A percentile compares a stretch with the other conserved stretches of the same genome.
Evolutionary conservation across 2,113 vertebrate genomes (phyloP).

Genomic region (Calcarius ornatus): DNA sequence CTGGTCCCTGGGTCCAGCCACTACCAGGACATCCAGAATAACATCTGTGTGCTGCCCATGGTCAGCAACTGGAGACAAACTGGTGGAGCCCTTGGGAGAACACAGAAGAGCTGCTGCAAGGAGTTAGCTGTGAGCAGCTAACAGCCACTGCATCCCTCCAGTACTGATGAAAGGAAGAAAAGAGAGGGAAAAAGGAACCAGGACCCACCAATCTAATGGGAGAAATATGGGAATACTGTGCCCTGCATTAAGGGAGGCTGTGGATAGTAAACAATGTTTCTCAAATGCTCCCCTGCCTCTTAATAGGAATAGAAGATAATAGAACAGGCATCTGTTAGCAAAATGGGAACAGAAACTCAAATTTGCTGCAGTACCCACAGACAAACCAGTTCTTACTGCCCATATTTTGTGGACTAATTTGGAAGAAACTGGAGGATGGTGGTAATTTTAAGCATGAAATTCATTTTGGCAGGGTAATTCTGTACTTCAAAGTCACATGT

Average conservation of each 20-base stretch:
- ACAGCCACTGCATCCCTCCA: accelerated
- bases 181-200: background rate
- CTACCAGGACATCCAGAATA: background rate
- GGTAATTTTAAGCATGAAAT: background rate
- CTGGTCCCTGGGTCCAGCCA: background rate
- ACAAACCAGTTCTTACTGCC: background rate
- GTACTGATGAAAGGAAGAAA: background rate
- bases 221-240: background rate
- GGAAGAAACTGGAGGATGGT: background rate
- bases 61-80: background rate
- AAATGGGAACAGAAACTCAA: background rate
- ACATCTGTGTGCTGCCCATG: background rate
- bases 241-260: background rate
- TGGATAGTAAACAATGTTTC: background rate
- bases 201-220: background rate
- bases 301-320: background rate
- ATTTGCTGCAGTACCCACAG: background rate
- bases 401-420: background rate
- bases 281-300: background rate
- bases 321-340: background rate
- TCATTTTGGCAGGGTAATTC: background rate
- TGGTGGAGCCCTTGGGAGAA: background rate
- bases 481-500: background rate
- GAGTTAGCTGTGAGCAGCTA: background rate
- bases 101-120: background rate